A percentile compares a stretch with the other conserved stretches of the same genome.
Evolutionary conservation across 2,888 invertebrate genomes (phyloP).

Genomic region (Macroteleia sp.): DNA sequence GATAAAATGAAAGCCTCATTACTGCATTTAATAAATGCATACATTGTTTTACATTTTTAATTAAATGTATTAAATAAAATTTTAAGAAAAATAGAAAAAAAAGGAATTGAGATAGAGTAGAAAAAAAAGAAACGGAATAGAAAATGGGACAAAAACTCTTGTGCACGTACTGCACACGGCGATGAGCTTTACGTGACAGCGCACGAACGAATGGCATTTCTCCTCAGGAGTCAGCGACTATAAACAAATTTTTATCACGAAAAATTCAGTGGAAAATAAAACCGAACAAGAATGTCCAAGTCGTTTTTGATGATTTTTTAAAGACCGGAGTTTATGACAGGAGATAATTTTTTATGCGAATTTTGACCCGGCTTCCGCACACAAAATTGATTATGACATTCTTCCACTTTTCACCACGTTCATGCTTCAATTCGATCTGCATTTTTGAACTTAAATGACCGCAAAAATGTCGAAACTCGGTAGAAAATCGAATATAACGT

Average conservation of each 20-base stretch:
- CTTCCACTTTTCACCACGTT: background rate
- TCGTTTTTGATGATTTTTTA: conserved; percentile 12
- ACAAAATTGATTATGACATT: conserved; percentile 22
- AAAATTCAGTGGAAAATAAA: conserved; percentile 22
- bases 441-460: conserved; percentile 19
- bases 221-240: conserved; percentile 14
- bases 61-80: conserved; percentile 33
- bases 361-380: background rate
- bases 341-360: conserved; percentile 8
- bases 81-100: conserved; percentile 11
- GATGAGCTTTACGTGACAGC: conserved; percentile 58
- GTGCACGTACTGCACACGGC: conserved; percentile 45
- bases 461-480: conserved; percentile 10
- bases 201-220: conserved; percentile 41
- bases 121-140: conserved; percentile 8
- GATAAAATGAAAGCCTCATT: too few relatives aligned
- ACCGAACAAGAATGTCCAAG: conserved; percentile 3
- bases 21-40: too few relatives aligned
- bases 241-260: conserved; percentile 54
- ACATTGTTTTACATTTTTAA: too few relatives aligned
- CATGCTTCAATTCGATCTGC: background rate
- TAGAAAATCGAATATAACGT: conserved; percentile 1
- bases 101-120: background rate
- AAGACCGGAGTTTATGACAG: conserved; percentile 10
- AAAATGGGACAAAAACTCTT: conserved; percentile 36